Conservation (phyloP, 2,113 vertebrate species). For the Myodes glareolus region DNA sequence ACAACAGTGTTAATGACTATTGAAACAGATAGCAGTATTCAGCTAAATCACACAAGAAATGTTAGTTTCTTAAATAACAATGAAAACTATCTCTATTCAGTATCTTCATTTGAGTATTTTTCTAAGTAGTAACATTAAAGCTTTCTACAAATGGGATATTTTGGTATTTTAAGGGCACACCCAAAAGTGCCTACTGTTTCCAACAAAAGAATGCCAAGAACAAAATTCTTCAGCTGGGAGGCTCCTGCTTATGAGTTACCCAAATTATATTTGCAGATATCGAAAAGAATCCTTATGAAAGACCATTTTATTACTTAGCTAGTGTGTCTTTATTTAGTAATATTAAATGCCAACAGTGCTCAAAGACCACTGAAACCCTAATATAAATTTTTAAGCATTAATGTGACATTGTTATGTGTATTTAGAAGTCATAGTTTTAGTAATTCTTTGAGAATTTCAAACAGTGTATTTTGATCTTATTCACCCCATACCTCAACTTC, state of each 20-base stretch:
- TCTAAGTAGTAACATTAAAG: not conserved
- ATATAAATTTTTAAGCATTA: not conserved
- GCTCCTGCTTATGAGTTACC: not conserved
- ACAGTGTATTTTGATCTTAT: not conserved
- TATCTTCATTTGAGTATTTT: not conserved
- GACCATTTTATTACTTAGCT: not conserved
- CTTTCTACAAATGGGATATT: not conserved
- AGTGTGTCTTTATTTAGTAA: not conserved
- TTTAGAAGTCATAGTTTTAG: not conserved
- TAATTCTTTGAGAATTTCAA: not conserved
- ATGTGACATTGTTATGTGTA: not conserved
- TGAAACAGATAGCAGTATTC: not conserved
- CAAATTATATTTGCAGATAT: not conserved
- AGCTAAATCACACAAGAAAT: not conserved
- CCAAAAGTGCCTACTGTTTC: constrained; percentile 1
- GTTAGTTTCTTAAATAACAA: not conserved
- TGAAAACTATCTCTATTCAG: not conserved
- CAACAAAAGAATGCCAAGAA: constrained; percentile 33
- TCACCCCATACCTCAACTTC: no score
- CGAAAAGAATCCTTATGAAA: not conserved
- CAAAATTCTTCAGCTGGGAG: constrained; percentile 63
- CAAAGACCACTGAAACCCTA: not conserved
- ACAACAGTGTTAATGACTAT: not conserved
- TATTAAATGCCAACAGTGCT: not conserved
- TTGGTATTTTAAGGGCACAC: not conserved